Evolutionary conservation across 2,797 vertebrate species (phyloP).

Genomic region (Tragopan temminckii): DNA sequence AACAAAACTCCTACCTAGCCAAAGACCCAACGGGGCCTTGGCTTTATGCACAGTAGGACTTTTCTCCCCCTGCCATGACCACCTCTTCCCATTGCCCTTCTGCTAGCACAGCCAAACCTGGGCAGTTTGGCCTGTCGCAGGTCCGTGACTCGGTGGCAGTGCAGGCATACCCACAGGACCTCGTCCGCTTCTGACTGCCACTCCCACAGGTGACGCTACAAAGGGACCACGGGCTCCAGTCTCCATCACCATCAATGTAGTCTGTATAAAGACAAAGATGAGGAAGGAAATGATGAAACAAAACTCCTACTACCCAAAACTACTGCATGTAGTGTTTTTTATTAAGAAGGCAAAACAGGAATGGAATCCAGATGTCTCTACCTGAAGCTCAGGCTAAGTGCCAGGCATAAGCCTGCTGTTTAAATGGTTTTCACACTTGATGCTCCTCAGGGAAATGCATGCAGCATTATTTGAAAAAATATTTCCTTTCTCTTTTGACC

Average conservation of each 20-base stretch:
- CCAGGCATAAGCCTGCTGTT: slow-evolving; percentile 82
- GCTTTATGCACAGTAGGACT: not conserved
- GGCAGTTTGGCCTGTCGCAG: slow-evolving; percentile 92
- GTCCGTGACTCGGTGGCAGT: slow-evolving; percentile 94
- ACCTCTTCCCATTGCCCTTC: not conserved
- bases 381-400: slow-evolving; percentile 64
- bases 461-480: slow-evolving; percentile 72
- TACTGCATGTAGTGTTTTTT: slow-evolving; percentile 48
- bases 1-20: accelerated
- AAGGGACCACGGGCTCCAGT: slow-evolving; percentile 93
- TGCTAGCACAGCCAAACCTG: slow-evolving; percentile 79
- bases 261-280: slow-evolving; percentile 80
- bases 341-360: slow-evolving; percentile 71
- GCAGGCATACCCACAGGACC: slow-evolving; percentile 94
- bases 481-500: slow-evolving; percentile 77
- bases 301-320: slow-evolving; percentile 11
- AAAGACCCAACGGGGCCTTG: accelerated
- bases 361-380: slow-evolving; percentile 85
- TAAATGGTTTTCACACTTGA: slow-evolving; percentile 76
- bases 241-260: slow-evolving; percentile 92
- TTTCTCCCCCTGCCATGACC: accelerated
- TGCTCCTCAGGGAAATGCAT: slow-evolving; percentile 68
- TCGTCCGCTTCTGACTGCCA: slow-evolving; percentile 93
- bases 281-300: slow-evolving; percentile 26
- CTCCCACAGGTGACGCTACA: slow-evolving; percentile 94